Evolutionary conservation across 2,797 vertebrate genomes (phyloP).

Genomic region (Diplodus puntazzo): DNA sequence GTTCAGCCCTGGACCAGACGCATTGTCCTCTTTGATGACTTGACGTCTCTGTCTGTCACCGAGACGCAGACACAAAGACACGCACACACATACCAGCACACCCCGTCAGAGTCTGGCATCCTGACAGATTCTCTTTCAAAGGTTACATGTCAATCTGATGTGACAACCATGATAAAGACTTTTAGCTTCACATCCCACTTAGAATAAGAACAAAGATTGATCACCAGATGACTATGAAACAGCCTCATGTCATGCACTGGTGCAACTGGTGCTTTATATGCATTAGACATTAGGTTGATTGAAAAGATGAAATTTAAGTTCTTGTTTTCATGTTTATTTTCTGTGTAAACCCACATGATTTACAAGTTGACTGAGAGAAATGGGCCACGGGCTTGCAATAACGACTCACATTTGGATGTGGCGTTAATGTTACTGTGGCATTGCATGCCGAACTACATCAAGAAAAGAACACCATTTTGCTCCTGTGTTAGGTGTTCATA

Average conservation of each 20-base stretch:
- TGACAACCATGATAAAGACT: conserved; percentile 73
- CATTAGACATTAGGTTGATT: neutral
- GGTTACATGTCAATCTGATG: conserved; percentile 76
- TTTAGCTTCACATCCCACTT: conserved; percentile 20
- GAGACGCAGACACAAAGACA: conserved; percentile 55
- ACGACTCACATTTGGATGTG: neutral
- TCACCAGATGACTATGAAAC: neutral
- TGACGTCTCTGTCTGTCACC: conserved; percentile 79
- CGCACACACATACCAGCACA: conserved; percentile 36
- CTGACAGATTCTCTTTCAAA: conserved; percentile 61
- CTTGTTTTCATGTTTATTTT: neutral
- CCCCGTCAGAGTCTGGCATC: conserved; percentile 48
- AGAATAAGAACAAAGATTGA: conserved; percentile 14
- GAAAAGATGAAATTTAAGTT: neutral
- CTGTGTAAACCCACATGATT: neutral
- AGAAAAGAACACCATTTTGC: neutral
- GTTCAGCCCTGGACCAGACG: conserved; percentile 50
- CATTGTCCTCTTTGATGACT: conserved; percentile 73
- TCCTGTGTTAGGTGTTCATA: neutral
- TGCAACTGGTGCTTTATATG: neutral
- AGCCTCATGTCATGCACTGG: neutral
- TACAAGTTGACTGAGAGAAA: neutral
- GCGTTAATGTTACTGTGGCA: too few species aligned
- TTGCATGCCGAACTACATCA: neutral
- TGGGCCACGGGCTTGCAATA: neutral